Percentiles rank a stretch among this genome's conserved stretches.
phyloP scores from a whole-genome alignment of 2,888 invertebrate species.

The Harmothoe impar region DNA sequence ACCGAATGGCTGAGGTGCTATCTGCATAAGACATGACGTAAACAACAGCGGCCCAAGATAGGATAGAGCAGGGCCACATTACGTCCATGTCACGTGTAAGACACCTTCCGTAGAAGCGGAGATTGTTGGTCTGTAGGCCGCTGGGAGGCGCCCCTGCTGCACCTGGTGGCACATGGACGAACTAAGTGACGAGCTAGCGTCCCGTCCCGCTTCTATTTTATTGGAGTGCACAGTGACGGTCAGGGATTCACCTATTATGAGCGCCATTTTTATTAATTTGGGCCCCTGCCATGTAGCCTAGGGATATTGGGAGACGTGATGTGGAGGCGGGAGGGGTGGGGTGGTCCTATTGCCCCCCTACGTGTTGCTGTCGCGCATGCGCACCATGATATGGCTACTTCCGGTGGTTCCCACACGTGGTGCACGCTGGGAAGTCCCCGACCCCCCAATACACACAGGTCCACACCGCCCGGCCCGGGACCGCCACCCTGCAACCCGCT shows the following conservation, averaged over 20 bases:
- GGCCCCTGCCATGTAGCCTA: conserved; percentile 9
- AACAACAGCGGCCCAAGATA: too few species aligned
- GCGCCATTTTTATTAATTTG: conserved; percentile 55
- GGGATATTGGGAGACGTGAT: neutral
- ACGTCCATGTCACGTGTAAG: too few species aligned
- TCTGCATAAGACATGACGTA: too few species aligned
- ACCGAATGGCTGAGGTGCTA: too few species aligned
- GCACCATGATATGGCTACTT: conserved; percentile 47
- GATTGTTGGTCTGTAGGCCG: conserved; percentile 28
- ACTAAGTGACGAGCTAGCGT: conserved; percentile 33
- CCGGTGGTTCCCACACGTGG: conserved; percentile 13
- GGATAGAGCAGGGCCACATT: too few species aligned
- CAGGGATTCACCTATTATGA: conserved; percentile 35
- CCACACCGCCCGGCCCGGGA: neutral
- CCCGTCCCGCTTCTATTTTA: conserved; percentile 32
- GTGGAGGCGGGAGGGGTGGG: neutral
- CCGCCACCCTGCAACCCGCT: conserved; percentile 15
- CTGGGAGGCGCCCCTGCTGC: conserved; percentile 9
- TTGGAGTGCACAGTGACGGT: conserved; percentile 44
- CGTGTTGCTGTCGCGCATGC: conserved; percentile 42
- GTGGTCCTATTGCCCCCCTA: neutral
- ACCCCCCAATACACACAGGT: neutral
- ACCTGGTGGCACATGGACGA: neutral
- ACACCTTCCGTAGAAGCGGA: too few species aligned
- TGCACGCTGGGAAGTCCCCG: neutral